A percentile compares a stretch with the other conserved stretches of the same genome.
These are phyloP conservation scores for Chloroclysta siterata DNA, from an alignment of 2,888 invertebrate genomes.

Conservation along the genomic window DNA sequence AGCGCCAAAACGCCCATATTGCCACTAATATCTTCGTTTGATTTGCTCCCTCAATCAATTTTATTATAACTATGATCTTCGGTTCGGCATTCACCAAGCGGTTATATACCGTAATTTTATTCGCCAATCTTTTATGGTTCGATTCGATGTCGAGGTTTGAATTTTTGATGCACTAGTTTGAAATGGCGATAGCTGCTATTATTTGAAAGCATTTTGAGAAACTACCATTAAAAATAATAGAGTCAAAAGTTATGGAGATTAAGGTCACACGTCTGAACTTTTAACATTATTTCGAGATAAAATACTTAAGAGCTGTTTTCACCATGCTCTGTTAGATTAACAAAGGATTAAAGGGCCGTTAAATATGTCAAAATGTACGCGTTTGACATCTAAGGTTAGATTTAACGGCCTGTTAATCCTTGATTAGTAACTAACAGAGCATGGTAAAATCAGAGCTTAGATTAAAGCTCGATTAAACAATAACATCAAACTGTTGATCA, in stretches of 20 bases:
- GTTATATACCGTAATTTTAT: slow-evolving; percentile 22
- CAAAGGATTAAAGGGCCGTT: no score
- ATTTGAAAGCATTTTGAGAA: slow-evolving; percentile 8
- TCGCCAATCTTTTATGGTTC: slow-evolving; percentile 10
- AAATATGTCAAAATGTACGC: no score
- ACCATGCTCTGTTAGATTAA: no score
- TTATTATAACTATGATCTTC: neutral
- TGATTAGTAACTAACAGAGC: no score
- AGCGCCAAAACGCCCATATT: no score
- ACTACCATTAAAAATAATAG: slow-evolving; percentile 2
- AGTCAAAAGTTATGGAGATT: slow-evolving; percentile 17
- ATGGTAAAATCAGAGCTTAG: no score
- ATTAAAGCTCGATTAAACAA: neutral
- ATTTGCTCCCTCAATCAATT: no score
- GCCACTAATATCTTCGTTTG: no score
- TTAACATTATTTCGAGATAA: slow-evolving; percentile 6
- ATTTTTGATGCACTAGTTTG: slow-evolving; percentile 13
- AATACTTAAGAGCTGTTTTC: no score
- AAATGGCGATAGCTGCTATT: slow-evolving; percentile 4
- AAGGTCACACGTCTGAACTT: slow-evolving; percentile 13
- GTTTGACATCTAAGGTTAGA: no score
- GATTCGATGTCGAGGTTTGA: slow-evolving; percentile 5
- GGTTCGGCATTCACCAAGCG: slow-evolving; percentile 11
- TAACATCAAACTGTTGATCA: no score
- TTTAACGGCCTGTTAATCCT: no score